Evolutionary conservation across 2,888 invertebrate species (phyloP).

Genomic region (Coleophora flavipennella): DNA sequence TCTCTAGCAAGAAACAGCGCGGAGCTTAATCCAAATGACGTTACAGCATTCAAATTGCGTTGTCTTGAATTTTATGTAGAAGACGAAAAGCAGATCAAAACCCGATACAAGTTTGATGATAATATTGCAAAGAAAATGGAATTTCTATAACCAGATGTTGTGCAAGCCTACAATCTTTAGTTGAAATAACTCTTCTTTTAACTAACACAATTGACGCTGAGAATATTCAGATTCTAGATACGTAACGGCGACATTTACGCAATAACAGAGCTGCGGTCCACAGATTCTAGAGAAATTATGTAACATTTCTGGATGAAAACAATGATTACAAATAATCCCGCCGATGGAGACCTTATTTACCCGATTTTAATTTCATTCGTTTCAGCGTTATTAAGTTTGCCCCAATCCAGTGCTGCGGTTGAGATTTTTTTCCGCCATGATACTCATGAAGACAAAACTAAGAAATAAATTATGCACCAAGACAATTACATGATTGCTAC

Average conservation of each 20-base stretch:
- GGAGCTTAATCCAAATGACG: too few species aligned
- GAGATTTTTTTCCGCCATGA: not conserved
- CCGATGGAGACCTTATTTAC: not conserved
- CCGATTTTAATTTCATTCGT: not conserved
- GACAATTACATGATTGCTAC: not conserved
- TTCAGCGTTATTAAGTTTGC: not conserved
- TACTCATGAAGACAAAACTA: not conserved
- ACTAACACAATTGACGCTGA: too few species aligned
- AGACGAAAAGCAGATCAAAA: too few species aligned
- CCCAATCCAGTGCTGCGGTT: not conserved
- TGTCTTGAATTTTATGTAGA: too few species aligned
- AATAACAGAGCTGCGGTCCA: not conserved
- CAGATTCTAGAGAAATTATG: not conserved
- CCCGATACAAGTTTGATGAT: too few species aligned
- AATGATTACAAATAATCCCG: not conserved
- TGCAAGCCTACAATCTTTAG: too few species aligned
- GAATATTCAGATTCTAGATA: too few species aligned
- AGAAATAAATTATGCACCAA: not conserved
- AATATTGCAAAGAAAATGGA: too few species aligned
- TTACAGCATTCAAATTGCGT: too few species aligned
- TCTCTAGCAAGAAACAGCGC: too few species aligned
- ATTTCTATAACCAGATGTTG: too few species aligned
- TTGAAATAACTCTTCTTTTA: too few species aligned
- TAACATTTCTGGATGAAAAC: not conserved
- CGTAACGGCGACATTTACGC: not conserved